These are phyloP conservation scores for Ormia ochracea DNA, from an alignment of 2,888 invertebrate genomes.

Conservation along the genomic window DNA sequence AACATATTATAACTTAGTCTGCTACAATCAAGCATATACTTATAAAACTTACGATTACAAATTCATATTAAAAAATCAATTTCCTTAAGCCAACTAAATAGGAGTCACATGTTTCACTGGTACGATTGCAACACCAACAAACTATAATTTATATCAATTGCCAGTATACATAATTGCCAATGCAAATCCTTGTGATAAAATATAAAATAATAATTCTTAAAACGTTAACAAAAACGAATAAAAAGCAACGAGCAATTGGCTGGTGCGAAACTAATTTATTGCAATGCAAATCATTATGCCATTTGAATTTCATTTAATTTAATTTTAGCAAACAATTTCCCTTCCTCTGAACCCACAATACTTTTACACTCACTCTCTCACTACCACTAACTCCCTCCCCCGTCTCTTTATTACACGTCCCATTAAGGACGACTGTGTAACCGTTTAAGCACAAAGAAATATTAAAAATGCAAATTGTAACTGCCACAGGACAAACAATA, in stretches of 20 bases:
- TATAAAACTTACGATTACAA: no score
- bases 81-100: no score
- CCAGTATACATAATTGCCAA: no score
- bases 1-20: no score
- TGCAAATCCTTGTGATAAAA: no score
- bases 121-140: no score
- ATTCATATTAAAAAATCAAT: no score
- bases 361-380: not conserved
- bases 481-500: slow-evolving; percentile 50
- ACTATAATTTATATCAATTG: no score
- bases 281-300: slow-evolving; percentile 5
- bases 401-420: not conserved
- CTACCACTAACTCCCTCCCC: not conserved
- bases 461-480: slow-evolving; percentile 41
- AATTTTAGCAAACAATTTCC: slow-evolving; percentile 6
- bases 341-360: not conserved
- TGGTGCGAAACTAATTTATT: not conserved
- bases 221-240: not conserved
- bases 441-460: slow-evolving; percentile 15
- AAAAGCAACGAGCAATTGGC: not conserved
- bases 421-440: not conserved
- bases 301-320: slow-evolving; percentile 30
- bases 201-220: not conserved
- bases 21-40: no score
- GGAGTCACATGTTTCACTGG: no score